These are phyloP conservation scores for Coremacera marginata DNA, from an alignment of 2,888 invertebrate genomes.

Conservation along the genomic window DNA sequence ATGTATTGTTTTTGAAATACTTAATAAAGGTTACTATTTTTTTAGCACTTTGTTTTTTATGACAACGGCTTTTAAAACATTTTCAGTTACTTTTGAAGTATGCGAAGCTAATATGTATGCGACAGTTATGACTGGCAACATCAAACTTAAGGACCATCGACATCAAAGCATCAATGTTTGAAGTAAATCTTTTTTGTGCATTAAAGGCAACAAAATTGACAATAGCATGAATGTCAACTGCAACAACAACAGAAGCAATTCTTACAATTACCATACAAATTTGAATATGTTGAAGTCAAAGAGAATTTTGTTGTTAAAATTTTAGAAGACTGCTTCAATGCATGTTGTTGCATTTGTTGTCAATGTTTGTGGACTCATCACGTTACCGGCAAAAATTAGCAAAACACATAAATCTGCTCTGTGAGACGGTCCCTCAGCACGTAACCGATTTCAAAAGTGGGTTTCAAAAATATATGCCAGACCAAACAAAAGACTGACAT, in stretches of 20 bases:
- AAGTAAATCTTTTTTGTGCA: neutral
- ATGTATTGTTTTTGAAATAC: too few species aligned
- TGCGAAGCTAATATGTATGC: too few species aligned
- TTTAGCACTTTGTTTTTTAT: too few species aligned
- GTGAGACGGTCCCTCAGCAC: too few species aligned
- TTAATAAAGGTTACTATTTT: too few species aligned
- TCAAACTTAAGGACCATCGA: neutral
- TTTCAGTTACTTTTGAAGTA: neutral
- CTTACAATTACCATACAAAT: slow-evolving; percentile 12
- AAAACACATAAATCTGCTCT: slow-evolving; percentile 4
- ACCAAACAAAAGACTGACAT: too few species aligned
- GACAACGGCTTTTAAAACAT: neutral
- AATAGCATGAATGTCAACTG: slow-evolving; percentile 1
- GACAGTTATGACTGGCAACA: neutral
- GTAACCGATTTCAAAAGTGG: too few species aligned
- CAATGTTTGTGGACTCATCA: slow-evolving; percentile 19
- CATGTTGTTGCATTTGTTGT: neutral
- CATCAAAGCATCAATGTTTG: neutral
- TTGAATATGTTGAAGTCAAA: neutral
- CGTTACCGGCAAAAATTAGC: neutral
- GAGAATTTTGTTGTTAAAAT: neutral
- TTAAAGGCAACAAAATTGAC: neutral
- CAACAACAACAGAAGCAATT: neutral
- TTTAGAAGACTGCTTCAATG: neutral
- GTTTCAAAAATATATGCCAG: too few species aligned